Percentiles rank a stretch among this genome's conserved stretches.
Conservation (phyloP, 2,113 vertebrate genomes). For the Cyanoderma ruficeps region DNA sequence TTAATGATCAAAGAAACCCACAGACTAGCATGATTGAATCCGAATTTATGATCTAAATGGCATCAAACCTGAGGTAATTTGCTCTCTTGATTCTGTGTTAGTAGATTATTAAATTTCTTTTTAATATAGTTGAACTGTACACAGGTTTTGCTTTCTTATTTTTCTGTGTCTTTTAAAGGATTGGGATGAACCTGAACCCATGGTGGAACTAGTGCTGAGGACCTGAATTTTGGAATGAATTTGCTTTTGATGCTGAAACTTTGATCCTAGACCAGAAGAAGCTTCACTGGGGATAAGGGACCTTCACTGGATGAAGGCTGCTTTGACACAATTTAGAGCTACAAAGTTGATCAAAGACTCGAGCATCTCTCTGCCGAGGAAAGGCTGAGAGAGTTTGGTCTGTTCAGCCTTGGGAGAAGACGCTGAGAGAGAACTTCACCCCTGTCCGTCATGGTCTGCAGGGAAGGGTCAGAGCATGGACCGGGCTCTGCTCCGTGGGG, state of each 20-base stretch:
- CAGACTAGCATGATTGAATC: constrained; percentile 76
- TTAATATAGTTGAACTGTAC: neutral
- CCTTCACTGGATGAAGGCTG: neutral
- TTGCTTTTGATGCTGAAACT: neutral
- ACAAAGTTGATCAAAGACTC: neutral
- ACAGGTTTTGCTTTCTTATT: neutral
- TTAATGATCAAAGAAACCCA: constrained; percentile 78
- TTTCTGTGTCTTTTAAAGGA: constrained; percentile 65
- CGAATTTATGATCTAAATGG: constrained; percentile 73
- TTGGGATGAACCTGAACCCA: constrained; percentile 82
- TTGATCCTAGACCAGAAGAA: neutral
- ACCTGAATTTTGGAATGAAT: constrained; percentile 80
- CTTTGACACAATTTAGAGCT: neutral
- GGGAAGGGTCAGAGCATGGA: neutral
- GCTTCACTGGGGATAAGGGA: neutral
- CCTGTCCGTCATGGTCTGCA: neutral
- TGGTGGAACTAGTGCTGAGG: constrained; percentile 83
- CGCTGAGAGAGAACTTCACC: neutral
- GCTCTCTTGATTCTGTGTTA: neutral
- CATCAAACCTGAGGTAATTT: constrained; percentile 76
- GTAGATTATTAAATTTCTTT: neutral
- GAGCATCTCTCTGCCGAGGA: neutral
- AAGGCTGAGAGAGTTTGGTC: neutral
- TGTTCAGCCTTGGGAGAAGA: neutral
- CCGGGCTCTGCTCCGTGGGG: neutral